phyloP scores from a whole-genome alignment of 2,113 vertebrate genomes.

The Erpornis zantholeuca region DNA sequence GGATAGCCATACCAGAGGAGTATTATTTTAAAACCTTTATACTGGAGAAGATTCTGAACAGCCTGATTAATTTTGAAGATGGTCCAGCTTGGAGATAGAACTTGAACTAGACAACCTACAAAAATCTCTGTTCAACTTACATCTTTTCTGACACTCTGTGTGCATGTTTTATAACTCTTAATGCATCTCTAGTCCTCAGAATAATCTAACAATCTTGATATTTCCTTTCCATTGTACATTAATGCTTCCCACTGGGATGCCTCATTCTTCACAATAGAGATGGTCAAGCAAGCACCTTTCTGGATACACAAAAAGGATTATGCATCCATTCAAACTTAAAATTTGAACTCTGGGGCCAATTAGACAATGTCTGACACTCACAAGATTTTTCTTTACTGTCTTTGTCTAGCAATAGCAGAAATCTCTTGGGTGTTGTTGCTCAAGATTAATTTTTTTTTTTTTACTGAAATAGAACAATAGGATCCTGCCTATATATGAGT shows the following conservation, averaged over 20 bases:
- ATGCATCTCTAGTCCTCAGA: neutral
- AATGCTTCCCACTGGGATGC: neutral
- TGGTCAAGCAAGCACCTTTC: neutral
- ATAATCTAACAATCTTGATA: neutral
- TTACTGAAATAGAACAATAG: neutral
- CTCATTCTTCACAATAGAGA: neutral
- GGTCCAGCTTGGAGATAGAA: neutral
- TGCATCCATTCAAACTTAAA: neutral
- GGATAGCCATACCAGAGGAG: neutral
- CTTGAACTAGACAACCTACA: neutral
- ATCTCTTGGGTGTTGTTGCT: neutral
- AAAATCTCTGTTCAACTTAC: neutral
- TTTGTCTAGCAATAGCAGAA: neutral
- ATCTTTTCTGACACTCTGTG: neutral
- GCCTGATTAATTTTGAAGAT: neutral
- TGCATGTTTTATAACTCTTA: neutral
- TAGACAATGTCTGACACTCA: neutral
- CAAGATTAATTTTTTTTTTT: neutral
- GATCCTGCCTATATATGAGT: neutral
- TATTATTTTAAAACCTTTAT: neutral
- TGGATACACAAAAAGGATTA: neutral
- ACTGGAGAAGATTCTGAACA: neutral
- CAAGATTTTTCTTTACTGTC: neutral
- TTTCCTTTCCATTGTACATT: neutral
- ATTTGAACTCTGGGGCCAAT: neutral